Evolutionary conservation across 2,888 invertebrate species (phyloP).

Genomic region (Lasius platythorax): DNA sequence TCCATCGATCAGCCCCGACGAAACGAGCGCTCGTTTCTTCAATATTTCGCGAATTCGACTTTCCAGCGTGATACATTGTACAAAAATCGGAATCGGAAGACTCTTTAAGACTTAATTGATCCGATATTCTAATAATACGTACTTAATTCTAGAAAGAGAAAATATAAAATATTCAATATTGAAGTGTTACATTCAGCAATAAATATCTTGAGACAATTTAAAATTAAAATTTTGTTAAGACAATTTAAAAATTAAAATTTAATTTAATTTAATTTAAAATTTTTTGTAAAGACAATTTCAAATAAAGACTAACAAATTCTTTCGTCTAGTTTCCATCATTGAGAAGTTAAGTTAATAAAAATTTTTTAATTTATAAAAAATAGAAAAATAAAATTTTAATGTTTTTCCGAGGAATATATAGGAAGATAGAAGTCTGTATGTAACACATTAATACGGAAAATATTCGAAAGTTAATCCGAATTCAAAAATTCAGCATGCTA

Average conservation of each 20-base stretch:
- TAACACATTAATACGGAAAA: background rate
- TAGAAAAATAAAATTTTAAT: background rate
- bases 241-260: background rate
- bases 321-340: too few species aligned
- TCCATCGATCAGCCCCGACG: constrained; percentile 74
- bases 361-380: background rate
- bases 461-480: background rate
- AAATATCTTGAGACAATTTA: background rate
- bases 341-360: background rate
- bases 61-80: background rate
- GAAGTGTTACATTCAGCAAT: background rate
- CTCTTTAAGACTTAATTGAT: constrained; percentile 8
- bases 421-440: background rate
- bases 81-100: constrained; percentile 17
- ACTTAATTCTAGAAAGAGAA: background rate
- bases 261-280: background rate
- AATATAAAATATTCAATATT: background rate
- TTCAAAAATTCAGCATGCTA: background rate
- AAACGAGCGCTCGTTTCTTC: constrained; percentile 61
- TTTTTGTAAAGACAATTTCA: background rate
- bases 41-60: constrained; percentile 16
- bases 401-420: background rate
- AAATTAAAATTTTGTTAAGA: background rate
- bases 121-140: background rate
- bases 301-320: background rate